Evolutionary conservation across 2,888 invertebrate species (phyloP), one percentile per base, ranked within the genome.

Genomic region (Platypus cylindrus): DNA sequence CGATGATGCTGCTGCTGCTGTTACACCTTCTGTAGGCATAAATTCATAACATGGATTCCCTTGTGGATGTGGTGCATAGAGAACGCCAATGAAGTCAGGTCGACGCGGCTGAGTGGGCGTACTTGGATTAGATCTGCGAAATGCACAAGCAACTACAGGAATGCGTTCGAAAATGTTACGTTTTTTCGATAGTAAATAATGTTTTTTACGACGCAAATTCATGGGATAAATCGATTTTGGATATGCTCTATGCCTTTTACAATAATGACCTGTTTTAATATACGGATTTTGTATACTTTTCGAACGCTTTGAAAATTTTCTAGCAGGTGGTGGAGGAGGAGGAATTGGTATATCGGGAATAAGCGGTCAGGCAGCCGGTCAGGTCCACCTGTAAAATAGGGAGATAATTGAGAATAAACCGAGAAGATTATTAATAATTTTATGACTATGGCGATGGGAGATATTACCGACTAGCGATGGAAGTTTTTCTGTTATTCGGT

Each of bases 21-120:
- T 37, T 7, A 28, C 36, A 18, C 28, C 26, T 25, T 40, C 39
- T 20, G 28, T 62, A 42, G 60, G 59, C 43, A 62, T 59, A 47
- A 58, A 59, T 45, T 61, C 60, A 48, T 61, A 60, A 49, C 59
- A 59, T 37, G 50, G 56, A 38, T 46, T 48, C 20, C 45, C 44
- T 12, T 40, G 34, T 56, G 59, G 50, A 51, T 61, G 35, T 40
- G 63, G 63, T 40, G 62, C 52, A 42, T 59, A 55, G 18, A 58
- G 57, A 45, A 84, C 81, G 51, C 82, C 77, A 60, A 86, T 85
- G 67, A 86, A 87, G 66, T 86, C 86, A 38, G 86, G 86, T 49
- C 86, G 74, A 55, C 85, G 74, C 51, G 84, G 81, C 71, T 84
- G 84, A 54, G 87, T 87, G 54, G 89, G 89, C 55, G 87, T 87